Evolutionary conservation across 1,140 invertebrate genomes (phyloP), one percentile per base, ranked within the genome.

Genomic region (Drosophila prosaltans): DNA sequence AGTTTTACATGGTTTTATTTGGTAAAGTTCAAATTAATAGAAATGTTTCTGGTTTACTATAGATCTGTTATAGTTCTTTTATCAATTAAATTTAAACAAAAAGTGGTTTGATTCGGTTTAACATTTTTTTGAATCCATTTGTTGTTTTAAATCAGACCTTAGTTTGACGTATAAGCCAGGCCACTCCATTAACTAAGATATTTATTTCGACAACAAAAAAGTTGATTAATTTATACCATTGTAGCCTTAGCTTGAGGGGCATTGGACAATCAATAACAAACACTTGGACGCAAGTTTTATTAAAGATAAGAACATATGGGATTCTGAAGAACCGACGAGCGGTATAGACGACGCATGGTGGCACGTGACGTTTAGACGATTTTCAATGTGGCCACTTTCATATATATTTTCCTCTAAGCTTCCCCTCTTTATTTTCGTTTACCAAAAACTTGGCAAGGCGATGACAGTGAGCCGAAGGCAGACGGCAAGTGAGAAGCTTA

Each of bases 221-320:
- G 16, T 16, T 9, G 8, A 30, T 26, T 51, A 24, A 51, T 26
- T 4, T 24, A 51, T 24, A 21, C 45, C 45, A 51, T 51, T 51
- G 45, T 51, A 3, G 8, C 21, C 4, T 51, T 51, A 51, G 16
- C 45, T 21, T 48, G 16, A 48, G 45, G 45, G 45, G 45, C 45
- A 48, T 64, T 16, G 28, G 24, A 32, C 66, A 64, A 77, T 70
- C 73, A 77, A 77, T 65, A 77, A 59, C 60, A 54, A 36, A 21
- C 60, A 63, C 54, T 69, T 70, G 70, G 74, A 59, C 66, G 59
- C 66, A 77, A 77, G 66, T 77, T 77, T 77, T 61, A 77, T 77
- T 77, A 77, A 51, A 51, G 45, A 51, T 51, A 61, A 57, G 73
- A 77, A 77, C 74, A 77, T 77, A 77, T 77, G 64, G 72, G 62